Evolutionary conservation across 2,113 vertebrate species (phyloP), one percentile per base, ranked within the genome.

Genomic region (Progne subis): DNA sequence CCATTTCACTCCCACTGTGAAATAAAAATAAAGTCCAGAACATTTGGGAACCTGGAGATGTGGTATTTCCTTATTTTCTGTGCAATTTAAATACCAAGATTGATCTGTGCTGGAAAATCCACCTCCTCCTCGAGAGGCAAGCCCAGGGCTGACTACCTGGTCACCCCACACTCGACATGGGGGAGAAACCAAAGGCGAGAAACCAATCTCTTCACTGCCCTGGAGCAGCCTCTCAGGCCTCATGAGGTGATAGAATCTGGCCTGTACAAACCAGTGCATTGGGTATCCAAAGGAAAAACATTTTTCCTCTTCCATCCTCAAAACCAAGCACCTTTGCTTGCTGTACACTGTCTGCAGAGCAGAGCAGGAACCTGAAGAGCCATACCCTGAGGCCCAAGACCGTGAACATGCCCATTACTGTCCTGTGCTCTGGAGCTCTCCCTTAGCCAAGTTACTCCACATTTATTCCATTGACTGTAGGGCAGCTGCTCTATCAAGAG

Each of bases 21-120:
- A 95, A 91, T 77, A 93, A 96, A 96, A 96, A 96, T 93, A 80
- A 90, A 95, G 87, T 49, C 82, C 78, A 84, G 82, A 86, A 91
- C 18, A 56, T 82, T 92, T 49, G 76, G 46, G 53, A 92, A 90
- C 82, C 46, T 37, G 21, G 81, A 86, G 63, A 88, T 57, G 34
- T 20, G 43, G 74, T 57, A 86, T 88, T 88, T 91, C 83, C 94
- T 95, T 82, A 90, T 89, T 93, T 93, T 92, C 56, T 70, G 63
- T 41, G 32, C 46, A 67, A 47, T 39, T 92, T 71, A 86, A 94
- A 64, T 65, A n/a, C 46, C 65, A 68, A 64, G 74, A 91, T 21
- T 56, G 87, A 76, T 76, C 31, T 28, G 34, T 60, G 79, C 53
- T 80, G 57, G 63, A 64, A 64, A 77, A 57, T 8, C 64, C 23